Percentiles rank a stretch among this genome's conserved stretches.
Evolutionary conservation across 30 jellyfish, hydroid and myxozoan genomes (phyloP).

Genomic region (Haliclystus octoradiatus): DNA sequence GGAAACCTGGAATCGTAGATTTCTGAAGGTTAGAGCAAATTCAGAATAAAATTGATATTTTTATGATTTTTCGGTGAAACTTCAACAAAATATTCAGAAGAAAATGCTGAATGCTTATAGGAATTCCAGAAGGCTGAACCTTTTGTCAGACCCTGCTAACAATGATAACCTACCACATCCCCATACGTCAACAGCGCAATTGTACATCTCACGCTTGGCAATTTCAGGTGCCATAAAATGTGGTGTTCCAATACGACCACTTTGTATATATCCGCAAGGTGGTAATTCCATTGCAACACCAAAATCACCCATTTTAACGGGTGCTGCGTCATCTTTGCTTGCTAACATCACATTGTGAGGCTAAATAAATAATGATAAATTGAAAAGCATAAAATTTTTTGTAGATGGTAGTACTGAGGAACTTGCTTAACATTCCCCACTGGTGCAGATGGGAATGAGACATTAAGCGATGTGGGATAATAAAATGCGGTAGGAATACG

Average conservation of each 20-base stretch:
- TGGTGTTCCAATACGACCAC: slow-evolving; percentile 87
- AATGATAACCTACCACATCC: slow-evolving; percentile 90
- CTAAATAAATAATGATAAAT: slow-evolving; percentile 11
- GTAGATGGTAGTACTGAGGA: too few species aligned
- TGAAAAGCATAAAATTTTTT: background rate
- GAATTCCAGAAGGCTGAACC: too few species aligned
- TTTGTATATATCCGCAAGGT: slow-evolving; percentile 28
- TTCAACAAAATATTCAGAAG: too few species aligned
- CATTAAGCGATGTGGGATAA: too few species aligned
- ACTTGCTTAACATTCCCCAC: too few species aligned
- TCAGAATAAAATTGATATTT: too few species aligned
- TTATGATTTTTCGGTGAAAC: too few species aligned
- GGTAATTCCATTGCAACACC: slow-evolving; percentile 87
- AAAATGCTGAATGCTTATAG: too few species aligned
- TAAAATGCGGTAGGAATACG: too few species aligned
- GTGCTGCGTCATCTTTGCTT: slow-evolving; percentile 83
- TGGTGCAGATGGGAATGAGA: too few species aligned
- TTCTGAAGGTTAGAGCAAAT: too few species aligned
- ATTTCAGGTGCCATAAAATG: slow-evolving; percentile 97
- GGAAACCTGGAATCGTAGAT: too few species aligned
- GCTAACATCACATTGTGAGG: slow-evolving; percentile 86
- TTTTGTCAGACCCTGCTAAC: background rate
- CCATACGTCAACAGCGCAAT: slow-evolving; percentile 87
- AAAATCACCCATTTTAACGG: slow-evolving; percentile 82
- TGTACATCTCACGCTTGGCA: slow-evolving; percentile 62